phyloP scores from a whole-genome alignment of 2,888 invertebrate genomes.

The Agonopterix subpropinquella region DNA sequence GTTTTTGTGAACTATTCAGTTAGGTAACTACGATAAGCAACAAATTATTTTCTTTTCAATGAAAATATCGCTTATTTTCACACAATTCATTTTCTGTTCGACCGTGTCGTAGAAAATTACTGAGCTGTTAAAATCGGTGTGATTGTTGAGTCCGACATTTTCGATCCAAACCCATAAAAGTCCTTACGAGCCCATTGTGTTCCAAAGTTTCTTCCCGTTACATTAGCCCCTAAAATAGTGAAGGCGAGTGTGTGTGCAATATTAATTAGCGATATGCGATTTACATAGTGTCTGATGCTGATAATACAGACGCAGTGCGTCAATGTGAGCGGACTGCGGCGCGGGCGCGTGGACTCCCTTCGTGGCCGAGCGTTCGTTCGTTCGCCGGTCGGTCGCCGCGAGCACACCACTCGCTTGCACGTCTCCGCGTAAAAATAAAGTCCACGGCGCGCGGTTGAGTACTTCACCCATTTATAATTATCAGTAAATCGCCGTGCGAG shows the following conservation, averaged over 20 bases:
- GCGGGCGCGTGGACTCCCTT: conserved; percentile 48
- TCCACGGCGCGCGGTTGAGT: conserved; percentile 65
- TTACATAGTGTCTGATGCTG: conserved; percentile 48
- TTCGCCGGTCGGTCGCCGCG: conserved; percentile 35
- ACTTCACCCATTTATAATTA: conserved; percentile 74
- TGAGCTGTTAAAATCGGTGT: too few relatives aligned
- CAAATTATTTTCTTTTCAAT: too few relatives aligned
- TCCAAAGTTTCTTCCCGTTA: conserved; percentile 54
- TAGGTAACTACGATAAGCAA: too few relatives aligned
- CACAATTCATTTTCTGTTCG: too few relatives aligned
- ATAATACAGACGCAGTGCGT: conserved; percentile 52
- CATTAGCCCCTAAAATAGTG: conserved; percentile 51
- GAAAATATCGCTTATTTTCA: too few relatives aligned
- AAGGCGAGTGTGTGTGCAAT: conserved; percentile 52
- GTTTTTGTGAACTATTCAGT: too few relatives aligned
- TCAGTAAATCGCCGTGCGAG: conserved; percentile 72
- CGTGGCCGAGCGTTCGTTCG: conserved; percentile 30
- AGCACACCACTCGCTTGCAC: conserved; percentile 63
- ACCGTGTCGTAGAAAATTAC: too few relatives aligned
- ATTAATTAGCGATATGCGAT: conserved; percentile 62
- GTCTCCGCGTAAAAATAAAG: conserved; percentile 75
- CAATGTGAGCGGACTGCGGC: conserved; percentile 38
- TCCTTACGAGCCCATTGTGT: conserved; percentile 45
- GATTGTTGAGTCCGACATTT: conserved; percentile 20
- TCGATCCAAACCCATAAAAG: conserved; percentile 37